These are phyloP conservation scores for Neodiprion fabricii DNA, from an alignment of 1,140 invertebrate genomes.

Conservation along the genomic window DNA sequence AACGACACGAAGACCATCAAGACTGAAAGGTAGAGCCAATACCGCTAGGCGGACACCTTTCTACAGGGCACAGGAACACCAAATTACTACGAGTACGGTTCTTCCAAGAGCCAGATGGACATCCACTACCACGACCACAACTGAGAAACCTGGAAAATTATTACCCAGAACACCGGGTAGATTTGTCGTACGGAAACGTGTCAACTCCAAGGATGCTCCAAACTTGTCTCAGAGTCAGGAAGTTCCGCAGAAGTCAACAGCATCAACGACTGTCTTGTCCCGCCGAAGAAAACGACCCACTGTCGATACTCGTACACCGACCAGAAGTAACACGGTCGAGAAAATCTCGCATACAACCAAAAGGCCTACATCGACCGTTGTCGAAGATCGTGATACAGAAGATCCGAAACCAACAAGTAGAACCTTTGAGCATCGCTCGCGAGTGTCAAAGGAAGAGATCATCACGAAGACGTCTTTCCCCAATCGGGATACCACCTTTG, in stretches of 20 bases:
- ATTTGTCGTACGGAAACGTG: not conserved
- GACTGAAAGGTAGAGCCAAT: not conserved
- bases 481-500: conserved; percentile 20
- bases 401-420: conserved; percentile 29
- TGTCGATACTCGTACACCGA: conserved; percentile 7
- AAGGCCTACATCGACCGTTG: not conserved
- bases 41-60: too few species aligned
- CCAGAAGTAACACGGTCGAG: not conserved
- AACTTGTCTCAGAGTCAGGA: not conserved
- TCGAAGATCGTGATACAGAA: not conserved
- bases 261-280: conserved; percentile 13
- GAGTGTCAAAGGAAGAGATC: conserved; percentile 42
- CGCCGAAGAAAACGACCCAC: not conserved
- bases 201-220: not conserved
- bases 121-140: not conserved
- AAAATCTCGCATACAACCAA: not conserved
- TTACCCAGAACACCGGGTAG: not conserved
- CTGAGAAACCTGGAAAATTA: not conserved
- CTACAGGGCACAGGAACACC: not conserved
- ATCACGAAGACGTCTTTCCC: conserved; percentile 38
- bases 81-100: not conserved
- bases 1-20: not conserved
- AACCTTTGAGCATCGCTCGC: conserved; percentile 37
- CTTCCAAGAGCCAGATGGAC: not conserved
- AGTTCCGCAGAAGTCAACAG: conserved; percentile 14